phyloP scores from a whole-genome alignment of 2,797 vertebrate species.

The Myotis planiceps region DNA sequence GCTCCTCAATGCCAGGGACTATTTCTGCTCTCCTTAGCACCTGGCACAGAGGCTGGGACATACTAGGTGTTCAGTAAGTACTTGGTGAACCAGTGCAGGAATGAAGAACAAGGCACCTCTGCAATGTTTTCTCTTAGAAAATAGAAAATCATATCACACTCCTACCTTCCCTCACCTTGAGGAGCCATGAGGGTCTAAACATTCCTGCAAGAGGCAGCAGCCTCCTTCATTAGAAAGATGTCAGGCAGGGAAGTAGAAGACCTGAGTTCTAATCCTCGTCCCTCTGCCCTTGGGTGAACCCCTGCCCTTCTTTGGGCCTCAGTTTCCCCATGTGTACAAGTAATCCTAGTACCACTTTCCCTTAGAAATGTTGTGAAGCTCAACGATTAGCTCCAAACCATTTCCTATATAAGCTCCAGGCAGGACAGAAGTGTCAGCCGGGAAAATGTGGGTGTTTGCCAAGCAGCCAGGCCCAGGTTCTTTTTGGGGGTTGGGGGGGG shows the following conservation, averaged over 20 bases:
- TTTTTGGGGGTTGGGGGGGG: background rate
- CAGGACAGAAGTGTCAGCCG: background rate
- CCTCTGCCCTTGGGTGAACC: background rate
- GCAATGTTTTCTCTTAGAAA: background rate
- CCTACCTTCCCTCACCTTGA: background rate
- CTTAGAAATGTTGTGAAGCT: background rate
- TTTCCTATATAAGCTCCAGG: background rate
- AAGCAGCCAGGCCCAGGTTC: background rate
- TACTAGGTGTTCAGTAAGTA: background rate
- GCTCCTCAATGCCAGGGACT: background rate
- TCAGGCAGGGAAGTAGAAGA: background rate
- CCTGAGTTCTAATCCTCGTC: background rate
- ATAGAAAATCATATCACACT: background rate
- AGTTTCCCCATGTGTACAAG: background rate
- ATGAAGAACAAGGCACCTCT: background rate
- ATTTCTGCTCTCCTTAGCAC: background rate
- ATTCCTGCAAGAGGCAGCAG: background rate
- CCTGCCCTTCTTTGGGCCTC: background rate
- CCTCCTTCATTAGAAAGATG: background rate
- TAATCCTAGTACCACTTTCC: background rate
- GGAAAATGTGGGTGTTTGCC: background rate
- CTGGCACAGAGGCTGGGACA: background rate
- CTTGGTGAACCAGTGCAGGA: background rate
- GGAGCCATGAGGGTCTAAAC: background rate
- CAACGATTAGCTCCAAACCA: background rate